phyloP scores from a whole-genome alignment of 2,113 vertebrate species.

The Girardinichthys multiradiatus region DNA sequence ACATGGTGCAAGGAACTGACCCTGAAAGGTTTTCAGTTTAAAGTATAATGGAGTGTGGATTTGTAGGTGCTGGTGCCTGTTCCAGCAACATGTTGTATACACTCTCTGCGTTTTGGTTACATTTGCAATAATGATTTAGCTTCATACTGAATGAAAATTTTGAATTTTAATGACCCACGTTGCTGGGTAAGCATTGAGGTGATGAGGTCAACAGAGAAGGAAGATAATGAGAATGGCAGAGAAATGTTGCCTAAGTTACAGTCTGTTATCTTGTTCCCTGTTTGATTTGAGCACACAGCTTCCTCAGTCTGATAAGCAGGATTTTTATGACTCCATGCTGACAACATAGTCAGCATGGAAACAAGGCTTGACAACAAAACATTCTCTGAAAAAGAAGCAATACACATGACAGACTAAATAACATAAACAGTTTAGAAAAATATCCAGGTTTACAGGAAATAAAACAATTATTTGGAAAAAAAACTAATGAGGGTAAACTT shows the following conservation, averaged over 20 bases:
- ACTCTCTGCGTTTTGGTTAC: not conserved
- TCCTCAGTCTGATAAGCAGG: slow-evolving; percentile 33
- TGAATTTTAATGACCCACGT: slow-evolving; percentile 37
- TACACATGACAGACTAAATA: not conserved
- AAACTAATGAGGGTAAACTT: not conserved
- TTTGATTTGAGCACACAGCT: slow-evolving; percentile 57
- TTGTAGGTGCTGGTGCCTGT: slow-evolving; percentile 3
- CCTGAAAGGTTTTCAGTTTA: slow-evolving; percentile 19
- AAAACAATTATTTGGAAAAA: not conserved
- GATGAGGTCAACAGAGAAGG: slow-evolving; percentile 54
- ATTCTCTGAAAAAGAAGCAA: slow-evolving; percentile 11
- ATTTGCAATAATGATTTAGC: slow-evolving; percentile 21
- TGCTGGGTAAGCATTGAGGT: slow-evolving; percentile 32
- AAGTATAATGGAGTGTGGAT: slow-evolving; percentile 19
- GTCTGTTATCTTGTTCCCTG: slow-evolving; percentile 37
- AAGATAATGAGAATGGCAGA: slow-evolving; percentile 58
- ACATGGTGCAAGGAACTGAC: slow-evolving; percentile 33
- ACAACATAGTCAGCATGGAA: slow-evolving; percentile 39
- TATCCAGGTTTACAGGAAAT: not conserved
- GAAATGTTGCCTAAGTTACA: slow-evolving; percentile 55
- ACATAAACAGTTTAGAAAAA: not conserved
- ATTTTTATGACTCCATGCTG: slow-evolving; percentile 47
- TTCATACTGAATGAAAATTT: slow-evolving; percentile 13
- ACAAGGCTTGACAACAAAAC: slow-evolving; percentile 8
- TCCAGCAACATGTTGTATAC: not conserved